Evolutionary conservation across 2,113 vertebrate species (phyloP), one percentile per base, ranked within the genome.

Genomic region (Tachycineta bicolor): DNA sequence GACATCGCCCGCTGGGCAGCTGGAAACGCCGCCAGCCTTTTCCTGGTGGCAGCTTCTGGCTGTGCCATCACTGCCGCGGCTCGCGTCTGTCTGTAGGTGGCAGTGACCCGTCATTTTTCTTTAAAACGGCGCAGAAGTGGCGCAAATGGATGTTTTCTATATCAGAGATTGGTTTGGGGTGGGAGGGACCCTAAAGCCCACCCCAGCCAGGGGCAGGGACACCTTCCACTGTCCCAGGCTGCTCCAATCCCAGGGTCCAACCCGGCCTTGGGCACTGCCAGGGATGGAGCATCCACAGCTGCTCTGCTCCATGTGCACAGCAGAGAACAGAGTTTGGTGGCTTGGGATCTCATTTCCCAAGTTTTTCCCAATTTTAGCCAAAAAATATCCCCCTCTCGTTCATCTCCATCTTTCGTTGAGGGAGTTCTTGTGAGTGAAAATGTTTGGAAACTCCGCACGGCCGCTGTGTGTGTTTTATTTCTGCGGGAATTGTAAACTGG

Each of bases 11-110:
- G n/a, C 73, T 15, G 6, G 34, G 52, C 34, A 71, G 18, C 31
- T n/a, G 23, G 18, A 17, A 46, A 17, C 24, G 20, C 59, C 25
- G 26, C 26, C 31, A 31, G 9, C 18, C 3, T 2, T 31, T 29
- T 2, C 31, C n/a, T 37, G 37, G 10, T 10, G 37, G 37, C 37
- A 13, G 26, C 46, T 22, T 6, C 34, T 5, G 16, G 1, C 13
- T 20, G 0, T 17, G 41, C 41, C 41, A 21, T 47, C 46, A 47
- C 20, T 21, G 19, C 46, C 22, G 46, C 46, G 11, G 60, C 93
- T 49, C 50, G 5, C 7, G 2, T 52, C 7, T 56, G 91, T 96
- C 97, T 55, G 14, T 91, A 97, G 97, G 92, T 97, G 97, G 97
- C 97, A 95, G 94, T 70, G 93, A 82, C 37, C 85, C 41, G 91